Conservation (phyloP, 1,140 invertebrate genomes). For the Dermatophagoides farinae region DNA sequence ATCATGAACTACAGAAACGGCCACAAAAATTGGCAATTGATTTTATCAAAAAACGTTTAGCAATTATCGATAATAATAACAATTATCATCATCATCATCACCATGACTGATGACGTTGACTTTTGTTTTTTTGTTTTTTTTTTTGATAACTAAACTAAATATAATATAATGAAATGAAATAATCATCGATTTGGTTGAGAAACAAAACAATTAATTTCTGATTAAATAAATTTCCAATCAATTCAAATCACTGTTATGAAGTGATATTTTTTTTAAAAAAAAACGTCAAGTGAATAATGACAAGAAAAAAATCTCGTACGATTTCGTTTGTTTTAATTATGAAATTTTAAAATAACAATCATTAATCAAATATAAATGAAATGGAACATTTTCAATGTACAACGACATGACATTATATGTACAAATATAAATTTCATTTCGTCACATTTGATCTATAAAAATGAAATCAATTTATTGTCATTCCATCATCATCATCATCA, state of each 20-base stretch:
- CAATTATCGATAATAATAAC: neutral
- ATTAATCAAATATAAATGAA: neutral
- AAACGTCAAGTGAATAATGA: no score
- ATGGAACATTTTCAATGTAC: neutral
- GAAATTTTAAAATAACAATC: no score
- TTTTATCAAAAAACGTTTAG: conserved; percentile 48
- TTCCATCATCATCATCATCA: no score
- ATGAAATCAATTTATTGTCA: neutral
- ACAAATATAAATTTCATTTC: neutral
- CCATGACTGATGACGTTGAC: neutral
- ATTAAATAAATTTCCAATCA: no score
- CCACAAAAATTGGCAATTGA: conserved; percentile 67
- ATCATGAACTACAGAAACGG: conserved; percentile 77
- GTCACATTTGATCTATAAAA: neutral
- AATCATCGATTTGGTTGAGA: no score
- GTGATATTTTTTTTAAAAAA: no score
- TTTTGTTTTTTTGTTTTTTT: neutral
- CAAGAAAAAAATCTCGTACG: no score
- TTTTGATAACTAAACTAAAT: neutral
- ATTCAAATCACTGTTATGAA: neutral
- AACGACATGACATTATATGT: neutral
- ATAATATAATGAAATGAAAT: no score
- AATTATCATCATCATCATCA: neutral
- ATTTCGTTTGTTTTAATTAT: no score
- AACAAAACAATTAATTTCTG: no score